Evolutionary conservation across 2,113 vertebrate genomes (phyloP).

Genomic region (Oncorhynchus keta): DNA sequence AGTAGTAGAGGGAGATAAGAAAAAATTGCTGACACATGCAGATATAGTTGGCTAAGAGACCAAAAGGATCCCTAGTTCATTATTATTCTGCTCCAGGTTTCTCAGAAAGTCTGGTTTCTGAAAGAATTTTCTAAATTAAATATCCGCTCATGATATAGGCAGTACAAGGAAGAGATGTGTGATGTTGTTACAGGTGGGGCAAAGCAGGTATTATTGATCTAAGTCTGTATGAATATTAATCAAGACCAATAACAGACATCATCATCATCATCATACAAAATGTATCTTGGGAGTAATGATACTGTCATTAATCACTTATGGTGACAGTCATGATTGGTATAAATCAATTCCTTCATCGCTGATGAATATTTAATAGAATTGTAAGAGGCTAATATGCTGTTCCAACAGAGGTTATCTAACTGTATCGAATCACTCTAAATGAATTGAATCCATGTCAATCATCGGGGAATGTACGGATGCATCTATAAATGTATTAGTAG

Average conservation of each 20-base stretch:
- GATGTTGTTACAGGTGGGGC: not conserved
- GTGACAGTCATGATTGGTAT: not conserved
- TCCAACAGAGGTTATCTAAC: not conserved
- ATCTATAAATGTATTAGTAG: not conserved
- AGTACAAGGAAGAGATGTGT: not conserved
- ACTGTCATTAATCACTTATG: not conserved
- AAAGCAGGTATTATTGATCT: not conserved
- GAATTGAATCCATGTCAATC: not conserved
- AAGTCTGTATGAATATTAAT: no score
- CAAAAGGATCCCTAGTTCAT: constrained; percentile 47
- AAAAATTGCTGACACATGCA: constrained; percentile 54
- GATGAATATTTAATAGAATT: not conserved
- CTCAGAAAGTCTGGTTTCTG: constrained; percentile 33
- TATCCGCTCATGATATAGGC: constrained; percentile 36
- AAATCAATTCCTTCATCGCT: not conserved
- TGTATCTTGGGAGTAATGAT: no score
- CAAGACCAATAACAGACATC: no score
- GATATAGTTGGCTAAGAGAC: constrained; percentile 52
- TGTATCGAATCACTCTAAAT: not conserved
- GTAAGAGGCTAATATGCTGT: not conserved
- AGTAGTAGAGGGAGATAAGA: constrained; percentile 43
- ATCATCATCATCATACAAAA: no score
- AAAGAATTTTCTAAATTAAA: constrained; percentile 43
- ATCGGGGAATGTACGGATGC: not conserved
- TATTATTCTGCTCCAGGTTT: constrained; percentile 45